phyloP scores from a whole-genome alignment of 2,888 invertebrate species.

The Cephus nigrinus region DNA sequence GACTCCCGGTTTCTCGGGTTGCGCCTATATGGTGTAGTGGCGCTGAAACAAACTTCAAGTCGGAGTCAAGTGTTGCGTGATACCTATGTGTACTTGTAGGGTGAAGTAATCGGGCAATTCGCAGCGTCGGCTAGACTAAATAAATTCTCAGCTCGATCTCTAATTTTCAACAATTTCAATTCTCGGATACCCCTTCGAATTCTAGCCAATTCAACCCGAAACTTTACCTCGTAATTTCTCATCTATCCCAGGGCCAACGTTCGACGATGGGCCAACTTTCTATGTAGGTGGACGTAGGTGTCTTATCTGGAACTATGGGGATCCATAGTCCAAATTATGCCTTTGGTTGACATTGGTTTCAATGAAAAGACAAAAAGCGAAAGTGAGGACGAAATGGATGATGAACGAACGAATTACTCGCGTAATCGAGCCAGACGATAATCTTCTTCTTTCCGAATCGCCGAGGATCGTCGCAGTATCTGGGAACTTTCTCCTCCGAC shows the following conservation, averaged over 20 bases:
- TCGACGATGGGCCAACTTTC: background rate
- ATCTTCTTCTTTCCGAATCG: background rate
- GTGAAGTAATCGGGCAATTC: background rate
- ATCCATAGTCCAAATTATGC: background rate
- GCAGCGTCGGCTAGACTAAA: background rate
- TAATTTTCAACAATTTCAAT: background rate
- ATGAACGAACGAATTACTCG: background rate
- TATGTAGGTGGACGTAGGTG: background rate
- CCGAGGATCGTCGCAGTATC: background rate
- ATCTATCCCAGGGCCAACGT: background rate
- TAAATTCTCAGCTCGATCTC: background rate
- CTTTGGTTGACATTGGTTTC: background rate
- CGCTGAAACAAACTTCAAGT: background rate
- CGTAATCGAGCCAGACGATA: background rate
- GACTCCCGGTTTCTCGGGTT: conserved; percentile 1
- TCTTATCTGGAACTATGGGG: background rate
- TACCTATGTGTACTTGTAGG: background rate
- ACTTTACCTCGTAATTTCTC: background rate
- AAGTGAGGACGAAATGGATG: background rate
- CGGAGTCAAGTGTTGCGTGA: background rate
- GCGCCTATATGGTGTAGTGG: background rate
- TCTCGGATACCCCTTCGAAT: background rate
- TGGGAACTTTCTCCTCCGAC: conserved; percentile 22
- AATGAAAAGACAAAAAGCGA: background rate
- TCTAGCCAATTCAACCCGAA: background rate